A percentile compares a stretch with the other conserved stretches of the same genome.
These are phyloP conservation scores for Hydrotaea diabolus DNA, from an alignment of 2,888 invertebrate species.

Conservation along the genomic window DNA sequence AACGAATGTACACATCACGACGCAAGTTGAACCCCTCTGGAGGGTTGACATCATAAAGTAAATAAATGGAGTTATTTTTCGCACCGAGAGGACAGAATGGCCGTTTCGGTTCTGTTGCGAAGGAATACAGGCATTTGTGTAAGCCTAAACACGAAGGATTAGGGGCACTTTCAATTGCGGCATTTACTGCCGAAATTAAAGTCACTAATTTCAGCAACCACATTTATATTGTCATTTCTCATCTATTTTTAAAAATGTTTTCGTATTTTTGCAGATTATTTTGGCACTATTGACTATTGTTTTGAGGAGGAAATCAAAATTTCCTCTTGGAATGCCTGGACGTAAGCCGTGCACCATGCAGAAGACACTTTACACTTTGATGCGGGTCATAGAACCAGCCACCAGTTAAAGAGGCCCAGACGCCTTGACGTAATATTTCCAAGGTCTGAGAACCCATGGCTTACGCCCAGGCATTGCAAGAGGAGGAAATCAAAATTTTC, in stretches of 20 bases:
- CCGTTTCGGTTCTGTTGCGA: not conserved
- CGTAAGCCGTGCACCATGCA: too few relatives aligned
- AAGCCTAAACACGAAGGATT: slow-evolving; percentile 17
- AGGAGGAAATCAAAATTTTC: too few relatives aligned
- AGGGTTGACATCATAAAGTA: slow-evolving; percentile 96
- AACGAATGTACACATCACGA: slow-evolving; percentile 96
- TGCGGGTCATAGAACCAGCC: too few relatives aligned
- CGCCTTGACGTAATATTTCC: too few relatives aligned
- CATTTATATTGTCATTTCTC: slow-evolving; percentile 32
- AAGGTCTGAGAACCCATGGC: too few relatives aligned
- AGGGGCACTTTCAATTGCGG: not conserved
- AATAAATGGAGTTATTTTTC: slow-evolving; percentile 81
- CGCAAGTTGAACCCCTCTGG: slow-evolving; percentile 98
- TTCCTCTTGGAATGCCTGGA: too few relatives aligned
- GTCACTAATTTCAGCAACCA: not conserved
- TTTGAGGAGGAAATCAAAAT: too few relatives aligned
- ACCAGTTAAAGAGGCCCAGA: too few relatives aligned
- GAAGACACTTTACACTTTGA: too few relatives aligned
- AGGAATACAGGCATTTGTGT: slow-evolving; percentile 44
- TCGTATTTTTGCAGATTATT: not conserved
- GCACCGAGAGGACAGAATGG: slow-evolving; percentile 54
- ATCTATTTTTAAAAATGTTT: too few relatives aligned
- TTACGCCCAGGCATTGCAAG: too few relatives aligned
- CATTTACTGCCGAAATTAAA: not conserved
- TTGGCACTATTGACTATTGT: too few relatives aligned